These are phyloP conservation scores for Arvicanthis niloticus DNA, from an alignment of 2,113 vertebrate genomes.

Conservation along the genomic window DNA sequence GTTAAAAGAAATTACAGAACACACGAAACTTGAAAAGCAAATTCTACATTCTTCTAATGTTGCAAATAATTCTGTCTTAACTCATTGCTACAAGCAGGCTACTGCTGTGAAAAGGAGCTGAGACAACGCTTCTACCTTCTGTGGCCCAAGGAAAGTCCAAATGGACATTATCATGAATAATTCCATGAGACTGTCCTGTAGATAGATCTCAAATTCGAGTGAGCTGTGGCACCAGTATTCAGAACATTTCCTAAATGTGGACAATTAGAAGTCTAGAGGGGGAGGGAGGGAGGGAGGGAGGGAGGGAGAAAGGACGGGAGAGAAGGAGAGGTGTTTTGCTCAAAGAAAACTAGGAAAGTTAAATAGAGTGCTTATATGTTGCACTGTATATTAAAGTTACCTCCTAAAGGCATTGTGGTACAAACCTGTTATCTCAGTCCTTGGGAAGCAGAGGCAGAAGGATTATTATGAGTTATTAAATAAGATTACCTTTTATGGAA, in stretches of 20 bases:
- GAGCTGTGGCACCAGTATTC: not conserved
- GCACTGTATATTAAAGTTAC: constrained; percentile 40
- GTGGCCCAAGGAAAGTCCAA: not conserved
- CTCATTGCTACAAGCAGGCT: not conserved
- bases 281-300: too few species aligned
- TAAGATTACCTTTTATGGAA: not conserved
- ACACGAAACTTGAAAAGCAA: constrained; percentile 47
- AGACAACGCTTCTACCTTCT: constrained; percentile 17
- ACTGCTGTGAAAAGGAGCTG: not conserved
- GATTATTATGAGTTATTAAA: not conserved
- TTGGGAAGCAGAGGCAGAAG: not conserved
- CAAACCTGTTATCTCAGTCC: not conserved
- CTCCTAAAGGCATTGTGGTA: not conserved
- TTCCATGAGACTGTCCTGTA: not conserved
- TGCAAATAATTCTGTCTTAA: constrained; percentile 27
- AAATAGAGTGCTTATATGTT: not conserved
- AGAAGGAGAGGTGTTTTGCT: not conserved
- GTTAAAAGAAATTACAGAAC: not conserved
- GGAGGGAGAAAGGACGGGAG: not conserved
- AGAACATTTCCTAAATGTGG: not conserved
- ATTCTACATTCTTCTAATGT: constrained; percentile 50
- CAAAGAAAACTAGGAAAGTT: constrained; percentile 22
- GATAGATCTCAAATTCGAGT: constrained; percentile 19
- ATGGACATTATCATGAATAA: not conserved
- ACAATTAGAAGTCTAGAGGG: not conserved